A percentile compares a stretch with the other conserved stretches of the same genome.
phyloP scores from a whole-genome alignment of 1,140 invertebrate species.

The Heliconius hewitsoni region DNA sequence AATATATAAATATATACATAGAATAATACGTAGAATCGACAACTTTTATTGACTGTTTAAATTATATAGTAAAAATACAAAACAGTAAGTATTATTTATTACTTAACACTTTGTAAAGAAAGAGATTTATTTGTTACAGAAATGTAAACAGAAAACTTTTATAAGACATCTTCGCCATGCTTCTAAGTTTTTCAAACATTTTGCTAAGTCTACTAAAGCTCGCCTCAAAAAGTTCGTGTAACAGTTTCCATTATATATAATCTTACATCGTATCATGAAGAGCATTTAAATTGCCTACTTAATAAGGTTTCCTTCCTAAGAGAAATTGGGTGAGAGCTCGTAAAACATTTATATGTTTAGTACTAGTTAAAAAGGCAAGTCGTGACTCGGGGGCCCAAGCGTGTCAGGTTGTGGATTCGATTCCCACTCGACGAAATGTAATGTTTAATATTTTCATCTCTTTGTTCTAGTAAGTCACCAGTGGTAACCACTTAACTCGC shows the following conservation, averaged over 20 bases:
- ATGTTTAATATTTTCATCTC: too few species aligned
- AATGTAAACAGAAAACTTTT: conserved; percentile 13
- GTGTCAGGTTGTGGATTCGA: too few species aligned
- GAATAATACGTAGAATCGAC: not conserved
- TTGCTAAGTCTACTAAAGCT: conserved; percentile 32
- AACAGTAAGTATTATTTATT: not conserved
- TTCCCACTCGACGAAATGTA: too few species aligned
- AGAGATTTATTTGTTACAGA: not conserved
- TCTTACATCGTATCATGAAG: conserved; percentile 17
- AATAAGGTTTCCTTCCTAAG: conserved; percentile 13
- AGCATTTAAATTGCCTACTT: conserved; percentile 31
- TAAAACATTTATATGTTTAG: not conserved
- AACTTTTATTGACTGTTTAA: too few species aligned
- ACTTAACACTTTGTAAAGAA: not conserved
- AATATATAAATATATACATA: not conserved
- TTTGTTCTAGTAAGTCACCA: too few species aligned
- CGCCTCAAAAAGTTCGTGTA: conserved; percentile 23
- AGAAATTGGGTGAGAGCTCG: conserved; percentile 17
- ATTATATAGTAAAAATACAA: not conserved
- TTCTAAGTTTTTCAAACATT: conserved; percentile 35
- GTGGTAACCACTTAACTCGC: too few species aligned
- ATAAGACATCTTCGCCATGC: conserved; percentile 21
- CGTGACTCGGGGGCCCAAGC: too few species aligned
- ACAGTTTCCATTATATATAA: conserved; percentile 31
- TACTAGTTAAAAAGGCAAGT: not conserved